phyloP scores from a whole-genome alignment of 1,140 invertebrate species.

The Drosophila seguyi region DNA sequence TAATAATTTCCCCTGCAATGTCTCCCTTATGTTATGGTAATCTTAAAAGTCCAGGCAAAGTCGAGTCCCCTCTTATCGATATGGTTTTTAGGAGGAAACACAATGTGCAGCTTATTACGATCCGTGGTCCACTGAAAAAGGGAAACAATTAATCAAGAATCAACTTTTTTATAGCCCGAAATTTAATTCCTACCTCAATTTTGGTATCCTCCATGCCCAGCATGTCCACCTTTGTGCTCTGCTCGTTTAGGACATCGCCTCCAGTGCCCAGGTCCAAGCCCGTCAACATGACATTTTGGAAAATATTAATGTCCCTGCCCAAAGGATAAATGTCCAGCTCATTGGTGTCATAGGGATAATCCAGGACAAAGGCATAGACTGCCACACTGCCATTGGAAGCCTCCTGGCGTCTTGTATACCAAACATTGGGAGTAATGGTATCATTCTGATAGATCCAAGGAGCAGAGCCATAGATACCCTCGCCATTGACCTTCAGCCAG shows the following conservation, averaged over 20 bases:
- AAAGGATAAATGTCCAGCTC: conserved; percentile 71
- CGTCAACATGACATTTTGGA: conserved; percentile 49
- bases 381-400: conserved; percentile 11
- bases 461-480: conserved; percentile 93
- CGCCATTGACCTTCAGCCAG: conserved; percentile 93
- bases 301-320: conserved; percentile 52
- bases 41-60: conserved; percentile 81
- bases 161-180: background rate
- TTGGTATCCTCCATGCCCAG: conserved; percentile 67
- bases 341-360: conserved; percentile 83
- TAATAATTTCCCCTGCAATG: no score
- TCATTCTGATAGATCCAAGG: conserved; percentile 95
- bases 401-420: conserved; percentile 89
- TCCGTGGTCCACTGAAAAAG: conserved; percentile 64
- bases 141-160: background rate
- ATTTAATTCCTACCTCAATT: conserved; percentile 45
- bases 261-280: conserved; percentile 52
- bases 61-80: conserved; percentile 74
- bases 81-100: conserved; percentile 74
- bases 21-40: conserved; percentile 45
- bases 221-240: conserved; percentile 51
- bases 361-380: conserved; percentile 76
- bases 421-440: conserved; percentile 89
- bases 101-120: conserved; percentile 57
- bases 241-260: conserved; percentile 28